These are phyloP conservation scores for Thripadectes ignobilis DNA, from an alignment of 2,797 vertebrate genomes.

Conservation along the genomic window DNA sequence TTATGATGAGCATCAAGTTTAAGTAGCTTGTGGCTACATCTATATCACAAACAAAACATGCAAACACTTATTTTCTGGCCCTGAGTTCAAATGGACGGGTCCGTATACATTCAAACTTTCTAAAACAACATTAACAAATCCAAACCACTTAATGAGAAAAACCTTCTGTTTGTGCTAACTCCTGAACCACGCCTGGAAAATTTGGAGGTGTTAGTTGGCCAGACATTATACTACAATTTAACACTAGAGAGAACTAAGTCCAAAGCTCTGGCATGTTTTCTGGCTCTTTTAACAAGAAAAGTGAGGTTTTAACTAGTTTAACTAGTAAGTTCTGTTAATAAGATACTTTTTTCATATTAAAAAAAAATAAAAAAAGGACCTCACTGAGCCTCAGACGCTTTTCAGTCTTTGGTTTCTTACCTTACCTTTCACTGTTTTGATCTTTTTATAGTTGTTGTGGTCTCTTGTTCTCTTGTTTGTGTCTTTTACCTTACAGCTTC, in stretches of 20 bases:
- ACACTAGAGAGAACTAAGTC: background rate
- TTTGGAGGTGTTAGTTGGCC: background rate
- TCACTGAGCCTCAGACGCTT: background rate
- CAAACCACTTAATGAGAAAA: background rate
- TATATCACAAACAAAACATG: background rate
- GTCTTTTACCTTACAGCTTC: background rate
- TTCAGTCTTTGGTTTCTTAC: background rate
- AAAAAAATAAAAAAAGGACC: background rate
- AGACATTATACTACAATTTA: background rate
- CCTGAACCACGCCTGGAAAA: background rate
- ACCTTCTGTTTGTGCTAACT: background rate
- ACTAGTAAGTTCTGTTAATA: background rate
- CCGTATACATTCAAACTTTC: background rate
- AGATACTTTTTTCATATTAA: background rate
- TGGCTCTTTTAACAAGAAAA: background rate
- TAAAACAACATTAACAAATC: background rate
- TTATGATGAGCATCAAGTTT: background rate
- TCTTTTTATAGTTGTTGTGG: background rate
- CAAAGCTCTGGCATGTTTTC: background rate
- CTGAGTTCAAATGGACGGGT: background rate
- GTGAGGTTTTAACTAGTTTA: background rate
- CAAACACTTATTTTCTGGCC: background rate
- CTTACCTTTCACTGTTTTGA: background rate
- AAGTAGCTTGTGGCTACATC: background rate
- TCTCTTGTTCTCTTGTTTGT: background rate